phyloP scores from a whole-genome alignment of 2,888 invertebrate genomes.

The Scrobipalpa atriplicella region DNA sequence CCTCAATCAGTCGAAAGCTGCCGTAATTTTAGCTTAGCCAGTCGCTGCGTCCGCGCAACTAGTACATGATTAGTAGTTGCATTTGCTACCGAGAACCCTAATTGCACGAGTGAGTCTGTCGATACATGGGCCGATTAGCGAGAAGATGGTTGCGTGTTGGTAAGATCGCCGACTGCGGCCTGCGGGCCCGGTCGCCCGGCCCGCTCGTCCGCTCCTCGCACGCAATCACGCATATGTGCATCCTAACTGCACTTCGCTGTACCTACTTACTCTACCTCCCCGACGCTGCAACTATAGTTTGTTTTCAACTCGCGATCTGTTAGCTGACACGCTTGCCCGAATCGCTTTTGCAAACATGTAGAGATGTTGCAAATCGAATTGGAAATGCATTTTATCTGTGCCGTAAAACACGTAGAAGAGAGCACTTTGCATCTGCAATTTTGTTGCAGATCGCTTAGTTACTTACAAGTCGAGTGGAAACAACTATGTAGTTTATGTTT shows the following conservation, averaged over 20 bases:
- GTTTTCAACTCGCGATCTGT: conserved; percentile 11
- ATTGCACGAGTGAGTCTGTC: conserved; percentile 64
- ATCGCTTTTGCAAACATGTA: not conserved
- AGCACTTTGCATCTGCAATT: conserved; percentile 9
- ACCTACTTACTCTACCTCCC: conserved; percentile 16
- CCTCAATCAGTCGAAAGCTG: conserved; percentile 21
- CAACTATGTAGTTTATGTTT: conserved; percentile 8
- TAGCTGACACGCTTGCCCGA: conserved; percentile 7
- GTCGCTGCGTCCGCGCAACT: conserved; percentile 28
- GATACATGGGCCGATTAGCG: conserved; percentile 71
- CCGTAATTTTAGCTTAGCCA: conserved; percentile 15
- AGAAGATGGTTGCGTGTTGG: conserved; percentile 70
- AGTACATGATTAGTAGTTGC: conserved; percentile 46
- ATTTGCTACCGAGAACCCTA: conserved; percentile 68
- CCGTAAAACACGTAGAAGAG: not conserved
- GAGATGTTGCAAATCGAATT: conserved; percentile 10
- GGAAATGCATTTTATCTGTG: conserved; percentile 2
- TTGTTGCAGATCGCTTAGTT: conserved; percentile 9
- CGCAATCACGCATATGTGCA: conserved; percentile 63
- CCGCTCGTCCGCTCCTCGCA: conserved; percentile 44
- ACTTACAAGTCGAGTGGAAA: conserved; percentile 12
- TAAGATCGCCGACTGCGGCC: conserved; percentile 52
- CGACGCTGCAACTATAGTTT: conserved; percentile 1
- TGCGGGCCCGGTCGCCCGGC: conserved; percentile 46
- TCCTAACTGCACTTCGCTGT: conserved; percentile 39